Conservation (phyloP, 1,140 invertebrate genomes). For the Aphis craccivora region DNA sequence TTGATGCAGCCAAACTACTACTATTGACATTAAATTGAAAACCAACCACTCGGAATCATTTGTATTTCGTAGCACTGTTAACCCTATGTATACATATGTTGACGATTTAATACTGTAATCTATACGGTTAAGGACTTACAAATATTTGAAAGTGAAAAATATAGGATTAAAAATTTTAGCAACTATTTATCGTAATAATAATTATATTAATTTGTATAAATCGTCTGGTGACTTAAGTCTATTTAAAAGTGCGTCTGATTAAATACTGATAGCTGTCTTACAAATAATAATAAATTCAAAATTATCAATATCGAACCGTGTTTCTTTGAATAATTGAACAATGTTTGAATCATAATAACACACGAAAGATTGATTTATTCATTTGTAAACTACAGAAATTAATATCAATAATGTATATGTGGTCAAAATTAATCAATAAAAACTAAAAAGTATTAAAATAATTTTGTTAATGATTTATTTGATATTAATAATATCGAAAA, state of each 20-base stretch:
- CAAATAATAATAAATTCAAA: background rate
- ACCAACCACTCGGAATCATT: background rate
- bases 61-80: background rate
- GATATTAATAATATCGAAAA: background rate
- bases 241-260: background rate
- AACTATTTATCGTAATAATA: background rate
- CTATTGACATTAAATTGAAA: background rate
- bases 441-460: background rate
- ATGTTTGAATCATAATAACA: background rate
- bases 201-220: background rate
- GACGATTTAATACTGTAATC: background rate
- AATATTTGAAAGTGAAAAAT: background rate
- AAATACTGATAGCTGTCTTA: background rate
- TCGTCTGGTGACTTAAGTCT: background rate
- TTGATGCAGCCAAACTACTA: background rate
- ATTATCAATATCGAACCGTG: background rate
- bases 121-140: background rate
- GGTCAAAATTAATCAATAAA: background rate
- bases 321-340: background rate
- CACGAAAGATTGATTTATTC: too few species aligned
- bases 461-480: background rate
- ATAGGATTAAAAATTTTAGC: background rate
- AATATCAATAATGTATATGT: background rate
- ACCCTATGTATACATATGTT: background rate
- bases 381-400: background rate